A percentile compares a stretch with the other conserved stretches of the same genome.
Evolutionary conservation across 2,888 invertebrate genomes (phyloP).

Genomic region (Zonitis immaculata): DNA sequence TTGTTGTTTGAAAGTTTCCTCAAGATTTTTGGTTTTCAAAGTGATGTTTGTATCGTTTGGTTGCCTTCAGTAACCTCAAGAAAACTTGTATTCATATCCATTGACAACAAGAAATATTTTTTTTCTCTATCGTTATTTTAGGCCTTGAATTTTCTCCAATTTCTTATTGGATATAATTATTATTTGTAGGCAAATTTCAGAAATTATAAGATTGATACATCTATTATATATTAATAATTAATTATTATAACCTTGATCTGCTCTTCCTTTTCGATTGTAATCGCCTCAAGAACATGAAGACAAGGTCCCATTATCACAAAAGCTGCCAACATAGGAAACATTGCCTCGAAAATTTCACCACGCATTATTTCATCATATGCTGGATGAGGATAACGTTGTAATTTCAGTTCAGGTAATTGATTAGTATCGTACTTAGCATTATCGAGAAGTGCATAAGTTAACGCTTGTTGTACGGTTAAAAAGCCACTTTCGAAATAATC

Average conservation of each 20-base stretch:
- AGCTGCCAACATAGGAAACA: too few relatives aligned
- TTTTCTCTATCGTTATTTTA: too few relatives aligned
- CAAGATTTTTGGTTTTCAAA: too few relatives aligned
- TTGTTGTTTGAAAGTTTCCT: too few relatives aligned
- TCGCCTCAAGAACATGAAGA: conserved; percentile 57
- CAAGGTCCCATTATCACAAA: conserved; percentile 66
- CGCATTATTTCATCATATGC: conserved; percentile 59
- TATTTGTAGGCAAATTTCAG: too few relatives aligned
- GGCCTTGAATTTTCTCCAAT: too few relatives aligned
- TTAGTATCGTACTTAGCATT: background rate
- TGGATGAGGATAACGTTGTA: conserved; percentile 67
- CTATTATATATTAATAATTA: background rate
- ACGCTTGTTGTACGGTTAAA: conserved; percentile 55
- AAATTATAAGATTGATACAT: background rate
- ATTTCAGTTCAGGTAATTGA: conserved; percentile 32
- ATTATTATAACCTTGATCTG: conserved; percentile 54
- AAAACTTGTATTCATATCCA: too few relatives aligned
- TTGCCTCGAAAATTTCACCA: too few relatives aligned
- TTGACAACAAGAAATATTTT: too few relatives aligned
- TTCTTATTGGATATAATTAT: too few relatives aligned
- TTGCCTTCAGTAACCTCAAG: too few relatives aligned
- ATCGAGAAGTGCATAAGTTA: conserved; percentile 26
- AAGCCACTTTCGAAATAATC: conserved; percentile 55
- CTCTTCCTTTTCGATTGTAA: conserved; percentile 60
- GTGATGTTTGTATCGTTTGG: too few relatives aligned